These are phyloP conservation scores for Larimichthys crocea DNA, from an alignment of 2,113 vertebrate genomes.

Conservation along the genomic window DNA sequence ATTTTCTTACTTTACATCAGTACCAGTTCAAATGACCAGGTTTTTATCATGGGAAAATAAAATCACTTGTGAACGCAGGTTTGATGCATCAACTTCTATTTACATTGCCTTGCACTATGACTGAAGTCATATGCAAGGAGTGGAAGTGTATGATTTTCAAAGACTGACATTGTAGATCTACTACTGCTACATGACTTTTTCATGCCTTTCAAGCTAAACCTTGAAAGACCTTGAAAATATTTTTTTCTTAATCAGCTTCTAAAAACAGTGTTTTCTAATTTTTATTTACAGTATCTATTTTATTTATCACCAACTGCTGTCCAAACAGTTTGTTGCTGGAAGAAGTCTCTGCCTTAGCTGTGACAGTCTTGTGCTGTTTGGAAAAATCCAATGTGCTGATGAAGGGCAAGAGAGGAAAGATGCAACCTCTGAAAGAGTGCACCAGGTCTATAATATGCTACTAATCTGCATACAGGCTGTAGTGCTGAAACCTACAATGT, in stretches of 20 bases:
- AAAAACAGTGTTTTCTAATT: background rate
- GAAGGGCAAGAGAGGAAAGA: constrained; percentile 20
- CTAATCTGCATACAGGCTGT: constrained; percentile 29
- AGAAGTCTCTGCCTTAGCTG: background rate
- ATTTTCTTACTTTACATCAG: background rate
- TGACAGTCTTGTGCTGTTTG: background rate
- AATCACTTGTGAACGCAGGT: background rate
- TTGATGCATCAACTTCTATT: background rate
- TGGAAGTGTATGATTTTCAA: background rate
- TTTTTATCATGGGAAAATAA: background rate
- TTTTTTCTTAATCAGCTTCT: background rate
- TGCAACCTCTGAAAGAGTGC: constrained; percentile 9
- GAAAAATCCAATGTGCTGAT: background rate
- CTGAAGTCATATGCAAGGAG: background rate
- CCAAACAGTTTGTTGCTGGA: background rate
- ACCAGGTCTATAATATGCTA: constrained; percentile 29
- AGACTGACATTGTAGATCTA: background rate
- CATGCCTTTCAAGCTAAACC: background rate
- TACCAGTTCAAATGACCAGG: background rate
- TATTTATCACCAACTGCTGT: background rate
- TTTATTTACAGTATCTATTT: background rate
- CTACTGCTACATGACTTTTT: background rate
- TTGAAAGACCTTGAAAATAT: background rate
- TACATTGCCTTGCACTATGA: background rate
- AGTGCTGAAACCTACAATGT: constrained; percentile 14